Evolutionary conservation across 2,888 invertebrate species (phyloP).

Genomic region (Coecobrya sp.): DNA sequence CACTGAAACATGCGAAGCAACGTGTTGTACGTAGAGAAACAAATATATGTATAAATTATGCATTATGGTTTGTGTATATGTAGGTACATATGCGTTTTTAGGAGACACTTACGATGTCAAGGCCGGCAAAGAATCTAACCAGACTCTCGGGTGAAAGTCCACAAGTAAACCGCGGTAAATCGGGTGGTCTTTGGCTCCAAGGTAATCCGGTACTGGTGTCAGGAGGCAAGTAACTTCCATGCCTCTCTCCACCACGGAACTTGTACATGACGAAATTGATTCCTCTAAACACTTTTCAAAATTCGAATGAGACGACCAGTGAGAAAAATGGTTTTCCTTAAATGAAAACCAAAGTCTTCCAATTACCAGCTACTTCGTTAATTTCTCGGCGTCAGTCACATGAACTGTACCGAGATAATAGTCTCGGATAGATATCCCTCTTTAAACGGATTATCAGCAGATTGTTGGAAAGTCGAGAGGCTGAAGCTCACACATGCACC

Average conservation of each 20-base stretch:
- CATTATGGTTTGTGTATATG: not conserved
- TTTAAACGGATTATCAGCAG: not conserved
- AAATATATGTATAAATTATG: not conserved
- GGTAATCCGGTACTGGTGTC: conserved; percentile 79
- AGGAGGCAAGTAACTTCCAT: conserved; percentile 73
- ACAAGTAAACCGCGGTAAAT: conserved; percentile 78
- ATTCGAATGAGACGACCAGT: conserved; percentile 42
- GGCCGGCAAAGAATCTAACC: conserved; percentile 78
- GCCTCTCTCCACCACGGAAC: conserved; percentile 72
- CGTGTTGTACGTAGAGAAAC: too few species aligned
- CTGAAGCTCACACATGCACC: not conserved
- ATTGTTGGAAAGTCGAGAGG: not conserved
- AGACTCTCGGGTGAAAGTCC: conserved; percentile 77
- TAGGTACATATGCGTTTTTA: not conserved
- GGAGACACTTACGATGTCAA: conserved; percentile 77
- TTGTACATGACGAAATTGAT: conserved; percentile 80
- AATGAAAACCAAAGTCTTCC: conserved; percentile 18
- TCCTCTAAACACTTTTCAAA: conserved; percentile 66
- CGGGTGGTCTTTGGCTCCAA: conserved; percentile 79
- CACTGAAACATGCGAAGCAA: not conserved
- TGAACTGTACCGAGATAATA: conserved; percentile 41
- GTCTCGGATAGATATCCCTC: not conserved
- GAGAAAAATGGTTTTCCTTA: not conserved
- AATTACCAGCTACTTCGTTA: conserved; percentile 19
- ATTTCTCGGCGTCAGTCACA: conserved; percentile 50